Evolutionary conservation across 2,888 invertebrate genomes (phyloP).

Genomic region (Saturnia pavonia): DNA sequence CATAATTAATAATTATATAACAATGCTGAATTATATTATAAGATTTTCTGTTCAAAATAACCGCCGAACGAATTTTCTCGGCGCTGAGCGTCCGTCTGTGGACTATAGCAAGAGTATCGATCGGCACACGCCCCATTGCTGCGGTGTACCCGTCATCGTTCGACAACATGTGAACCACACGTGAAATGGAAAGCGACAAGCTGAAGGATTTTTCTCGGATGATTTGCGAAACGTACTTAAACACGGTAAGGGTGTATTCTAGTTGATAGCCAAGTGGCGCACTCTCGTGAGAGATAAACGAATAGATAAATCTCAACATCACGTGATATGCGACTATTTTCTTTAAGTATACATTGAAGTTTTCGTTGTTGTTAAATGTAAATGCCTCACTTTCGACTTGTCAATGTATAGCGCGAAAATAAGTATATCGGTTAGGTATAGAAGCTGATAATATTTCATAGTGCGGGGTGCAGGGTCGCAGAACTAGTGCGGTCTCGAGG

Average conservation of each 20-base stretch:
- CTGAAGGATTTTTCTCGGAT: constrained; percentile 51
- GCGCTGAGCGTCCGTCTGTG: constrained; percentile 43
- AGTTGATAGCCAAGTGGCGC: constrained; percentile 75
- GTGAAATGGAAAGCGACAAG: constrained; percentile 62
- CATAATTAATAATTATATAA: too few species aligned
- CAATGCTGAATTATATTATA: constrained; percentile 24
- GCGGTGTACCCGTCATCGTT: constrained; percentile 40
- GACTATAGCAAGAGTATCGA: constrained; percentile 61
- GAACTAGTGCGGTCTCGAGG: constrained; percentile 74
- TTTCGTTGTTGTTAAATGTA: constrained; percentile 9
- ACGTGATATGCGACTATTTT: constrained; percentile 31
- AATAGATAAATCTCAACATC: constrained; percentile 70
- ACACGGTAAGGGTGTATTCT: constrained; percentile 72
- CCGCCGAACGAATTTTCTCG: constrained; percentile 65
- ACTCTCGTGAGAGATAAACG: constrained; percentile 78
- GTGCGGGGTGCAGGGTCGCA: constrained; percentile 64
- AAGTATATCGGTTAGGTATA: constrained; percentile 32
- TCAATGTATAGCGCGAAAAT: constrained; percentile 40
- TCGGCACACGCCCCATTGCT: constrained; percentile 68
- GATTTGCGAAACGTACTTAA: constrained; percentile 64
- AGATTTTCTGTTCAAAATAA: constrained; percentile 55
- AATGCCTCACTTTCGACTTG: background rate
- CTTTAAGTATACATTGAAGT: constrained; percentile 48
- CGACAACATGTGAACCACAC: constrained; percentile 42
- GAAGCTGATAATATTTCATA: constrained; percentile 23